phyloP scores from a whole-genome alignment of 2,797 vertebrate species.

The Brotogeris chrysoptera region DNA sequence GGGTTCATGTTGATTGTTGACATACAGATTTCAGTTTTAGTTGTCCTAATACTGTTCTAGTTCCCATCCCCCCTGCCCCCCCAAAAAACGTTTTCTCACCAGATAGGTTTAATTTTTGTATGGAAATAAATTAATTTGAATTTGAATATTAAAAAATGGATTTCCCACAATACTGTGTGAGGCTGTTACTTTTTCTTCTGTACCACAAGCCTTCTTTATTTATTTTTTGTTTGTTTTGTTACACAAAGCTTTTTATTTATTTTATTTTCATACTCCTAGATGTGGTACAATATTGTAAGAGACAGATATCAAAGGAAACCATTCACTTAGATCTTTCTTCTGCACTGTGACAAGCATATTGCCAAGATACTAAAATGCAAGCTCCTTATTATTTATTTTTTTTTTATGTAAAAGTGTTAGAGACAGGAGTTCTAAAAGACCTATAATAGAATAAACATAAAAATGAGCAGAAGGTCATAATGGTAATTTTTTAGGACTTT shows the following conservation, averaged over 20 bases:
- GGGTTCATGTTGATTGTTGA: neutral
- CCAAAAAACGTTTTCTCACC: neutral
- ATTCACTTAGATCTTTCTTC: conserved; percentile 53
- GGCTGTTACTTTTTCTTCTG: neutral
- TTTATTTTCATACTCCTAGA: conserved; percentile 1
- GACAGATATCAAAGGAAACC: conserved; percentile 48
- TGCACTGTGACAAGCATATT: conserved; percentile 11
- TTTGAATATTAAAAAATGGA: neutral
- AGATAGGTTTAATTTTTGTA: neutral
- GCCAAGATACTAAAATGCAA: conserved; percentile 3
- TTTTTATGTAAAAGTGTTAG: neutral
- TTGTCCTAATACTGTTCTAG: neutral
- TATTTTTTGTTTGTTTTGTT: neutral
- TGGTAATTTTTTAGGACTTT: neutral
- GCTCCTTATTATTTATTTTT: neutral
- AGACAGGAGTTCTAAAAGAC: neutral
- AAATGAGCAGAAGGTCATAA: neutral
- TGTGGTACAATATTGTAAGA: neutral
- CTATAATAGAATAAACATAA: neutral
- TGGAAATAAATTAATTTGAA: neutral
- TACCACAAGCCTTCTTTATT: neutral
- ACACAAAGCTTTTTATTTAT: neutral
- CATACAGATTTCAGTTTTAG: neutral
- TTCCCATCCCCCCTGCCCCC: neutral
- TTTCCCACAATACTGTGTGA: neutral